These are phyloP conservation scores for Glareola pratincola DNA, from an alignment of 2,113 vertebrate genomes.

Conservation along the genomic window DNA sequence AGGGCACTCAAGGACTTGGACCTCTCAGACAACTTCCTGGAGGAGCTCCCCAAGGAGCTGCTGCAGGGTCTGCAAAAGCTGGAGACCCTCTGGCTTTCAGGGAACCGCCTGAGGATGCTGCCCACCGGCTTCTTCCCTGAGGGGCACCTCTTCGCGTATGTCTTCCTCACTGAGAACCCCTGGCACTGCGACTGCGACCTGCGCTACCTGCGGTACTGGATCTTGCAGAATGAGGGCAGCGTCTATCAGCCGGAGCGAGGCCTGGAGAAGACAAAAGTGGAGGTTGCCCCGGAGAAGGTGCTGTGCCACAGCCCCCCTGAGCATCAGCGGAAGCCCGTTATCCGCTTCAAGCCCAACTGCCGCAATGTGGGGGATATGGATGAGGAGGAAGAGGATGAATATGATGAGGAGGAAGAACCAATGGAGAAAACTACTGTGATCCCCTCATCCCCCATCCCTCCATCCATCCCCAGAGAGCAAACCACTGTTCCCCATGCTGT, in stretches of 20 bases:
- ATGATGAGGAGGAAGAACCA: neutral
- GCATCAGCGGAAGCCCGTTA: neutral
- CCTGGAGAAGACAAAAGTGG: constrained; percentile 8
- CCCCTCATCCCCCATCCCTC: rapidly evolving
- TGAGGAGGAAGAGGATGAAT: neutral
- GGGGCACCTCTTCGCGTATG: neutral
- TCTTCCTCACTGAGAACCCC: constrained; percentile 59
- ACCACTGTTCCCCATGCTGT: rapidly evolving
- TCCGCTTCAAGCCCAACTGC: neutral
- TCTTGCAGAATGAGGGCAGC: neutral
- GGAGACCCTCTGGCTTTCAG: constrained; percentile 41
- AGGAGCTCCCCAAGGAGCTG: constrained; percentile 19
- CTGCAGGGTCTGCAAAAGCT: neutral
- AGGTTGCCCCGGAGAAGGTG: neutral
- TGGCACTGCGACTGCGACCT: constrained; percentile 59
- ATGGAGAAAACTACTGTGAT: rapidly evolving
- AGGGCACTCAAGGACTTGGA: neutral
- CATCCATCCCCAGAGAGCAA: neutral
- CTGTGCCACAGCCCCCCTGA: constrained; percentile 11
- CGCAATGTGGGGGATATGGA: rapidly evolving
- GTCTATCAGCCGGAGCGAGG: neutral
- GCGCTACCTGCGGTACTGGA: constrained; percentile 44
- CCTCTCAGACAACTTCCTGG: constrained; percentile 45
- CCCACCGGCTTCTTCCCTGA: constrained; percentile 10
- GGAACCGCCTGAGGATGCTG: constrained; percentile 9